Percentiles rank a stretch among this genome's conserved stretches.
These are phyloP conservation scores for Solen grandis DNA, from an alignment of 1,140 invertebrate species.

Conservation along the genomic window DNA sequence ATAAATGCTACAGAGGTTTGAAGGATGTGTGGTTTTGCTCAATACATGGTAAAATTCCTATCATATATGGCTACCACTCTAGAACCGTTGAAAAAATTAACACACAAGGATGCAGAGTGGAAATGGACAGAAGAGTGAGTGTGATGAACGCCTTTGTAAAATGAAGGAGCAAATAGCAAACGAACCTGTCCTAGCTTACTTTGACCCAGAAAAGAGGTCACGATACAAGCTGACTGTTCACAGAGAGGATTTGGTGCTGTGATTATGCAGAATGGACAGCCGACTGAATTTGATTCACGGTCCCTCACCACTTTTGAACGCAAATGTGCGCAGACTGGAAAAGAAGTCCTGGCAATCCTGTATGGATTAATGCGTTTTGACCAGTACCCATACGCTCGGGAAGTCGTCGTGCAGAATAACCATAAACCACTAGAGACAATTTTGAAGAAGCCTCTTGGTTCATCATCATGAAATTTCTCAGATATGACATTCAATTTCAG, in stretches of 20 bases:
- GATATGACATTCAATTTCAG: no score
- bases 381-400: constrained; percentile 68
- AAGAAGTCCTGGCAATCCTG: constrained; percentile 81
- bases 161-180: constrained; percentile 58
- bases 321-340: constrained; percentile 82
- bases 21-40: constrained; percentile 51
- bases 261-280: no score
- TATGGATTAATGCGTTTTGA: constrained; percentile 73
- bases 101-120: constrained; percentile 56
- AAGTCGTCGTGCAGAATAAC: constrained; percentile 71
- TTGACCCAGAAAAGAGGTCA: constrained; percentile 55
- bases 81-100: constrained; percentile 64
- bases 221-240: constrained; percentile 60
- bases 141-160: constrained; percentile 71
- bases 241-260: constrained; percentile 77
- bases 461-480: no score
- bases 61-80: constrained; percentile 43
- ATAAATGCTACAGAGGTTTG: neutral
- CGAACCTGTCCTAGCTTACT: constrained; percentile 60
- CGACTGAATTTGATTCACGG: constrained; percentile 80
- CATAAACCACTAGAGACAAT: constrained; percentile 78
- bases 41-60: constrained; percentile 62
- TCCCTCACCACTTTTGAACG: no score
- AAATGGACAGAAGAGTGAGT: constrained; percentile 63
- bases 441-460: no score